phyloP scores from a whole-genome alignment of 1,140 invertebrate species.

The Phthorimaea operculella region DNA sequence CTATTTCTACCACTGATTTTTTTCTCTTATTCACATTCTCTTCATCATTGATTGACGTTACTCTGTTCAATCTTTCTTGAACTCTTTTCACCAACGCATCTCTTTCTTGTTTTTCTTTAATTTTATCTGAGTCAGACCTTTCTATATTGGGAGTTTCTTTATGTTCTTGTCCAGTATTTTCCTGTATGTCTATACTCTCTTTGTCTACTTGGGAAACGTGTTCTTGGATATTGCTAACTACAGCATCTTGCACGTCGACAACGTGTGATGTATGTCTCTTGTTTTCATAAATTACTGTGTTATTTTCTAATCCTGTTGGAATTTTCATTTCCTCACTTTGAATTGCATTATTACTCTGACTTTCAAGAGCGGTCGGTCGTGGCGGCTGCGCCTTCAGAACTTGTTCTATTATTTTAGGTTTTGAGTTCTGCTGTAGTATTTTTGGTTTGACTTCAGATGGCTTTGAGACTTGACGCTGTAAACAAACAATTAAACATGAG shows the following conservation, averaged over 20 bases:
- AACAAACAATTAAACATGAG: too few relatives aligned
- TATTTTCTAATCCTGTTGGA: neutral
- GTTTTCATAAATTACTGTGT: neutral
- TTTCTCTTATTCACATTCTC: constrained; percentile 19
- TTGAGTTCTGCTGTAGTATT: neutral
- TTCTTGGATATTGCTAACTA: neutral
- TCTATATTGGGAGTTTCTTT: constrained; percentile 1
- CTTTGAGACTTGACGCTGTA: too few relatives aligned
- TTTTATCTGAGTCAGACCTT: constrained; percentile 8
- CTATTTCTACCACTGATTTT: constrained; percentile 38
- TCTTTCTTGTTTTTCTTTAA: constrained; percentile 5
- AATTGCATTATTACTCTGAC: neutral
- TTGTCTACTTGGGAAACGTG: neutral
- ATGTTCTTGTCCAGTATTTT: neutral
- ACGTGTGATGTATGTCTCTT: neutral
- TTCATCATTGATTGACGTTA: constrained; percentile 2
- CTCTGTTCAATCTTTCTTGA: constrained; percentile 10
- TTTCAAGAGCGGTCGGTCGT: neutral
- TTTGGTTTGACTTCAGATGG: too few relatives aligned
- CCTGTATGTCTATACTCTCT: neutral
- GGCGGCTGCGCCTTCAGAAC: constrained; percentile 15
- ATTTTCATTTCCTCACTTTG: constrained; percentile 1
- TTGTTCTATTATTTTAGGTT: constrained; percentile 23
- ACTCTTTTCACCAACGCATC: neutral
- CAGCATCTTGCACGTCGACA: neutral